phyloP scores from a whole-genome alignment of 2,888 invertebrate species.

The Sepioteuthis lessoniana region DNA sequence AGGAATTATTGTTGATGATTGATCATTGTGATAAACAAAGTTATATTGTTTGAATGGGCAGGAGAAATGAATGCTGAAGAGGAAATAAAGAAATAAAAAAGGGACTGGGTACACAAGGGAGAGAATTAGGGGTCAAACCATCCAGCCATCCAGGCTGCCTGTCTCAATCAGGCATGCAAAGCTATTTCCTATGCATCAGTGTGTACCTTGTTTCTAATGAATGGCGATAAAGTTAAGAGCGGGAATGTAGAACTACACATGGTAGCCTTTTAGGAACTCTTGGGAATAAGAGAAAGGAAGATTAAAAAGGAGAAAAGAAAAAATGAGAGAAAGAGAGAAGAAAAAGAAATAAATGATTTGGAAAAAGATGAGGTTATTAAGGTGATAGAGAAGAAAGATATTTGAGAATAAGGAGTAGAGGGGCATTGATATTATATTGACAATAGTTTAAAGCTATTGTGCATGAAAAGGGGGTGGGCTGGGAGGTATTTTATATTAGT shows the following conservation, averaged over 20 bases:
- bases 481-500: background rate
- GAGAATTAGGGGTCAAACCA: background rate
- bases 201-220: background rate
- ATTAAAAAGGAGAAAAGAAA: background rate
- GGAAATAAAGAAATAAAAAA: background rate
- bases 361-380: background rate
- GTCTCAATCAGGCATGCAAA: constrained; percentile 24
- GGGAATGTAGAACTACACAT: background rate
- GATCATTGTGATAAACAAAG: constrained; percentile 33
- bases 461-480: background rate
- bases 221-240: background rate
- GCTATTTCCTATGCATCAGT: constrained; percentile 23
- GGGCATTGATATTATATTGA: background rate
- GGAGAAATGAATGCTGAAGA: background rate
- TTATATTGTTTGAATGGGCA: background rate
- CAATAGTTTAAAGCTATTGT: constrained; percentile 6
- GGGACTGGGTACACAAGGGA: background rate
- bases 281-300: background rate
- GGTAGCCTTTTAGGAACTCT: background rate
- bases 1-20: background rate
- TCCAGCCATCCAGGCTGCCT: background rate
- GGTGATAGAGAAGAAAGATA: background rate
- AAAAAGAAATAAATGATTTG: background rate
- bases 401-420: background rate
- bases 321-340: too few relatives aligned